Evolutionary conservation across 2,888 invertebrate species (phyloP).

Genomic region (Monoplex corrugatus): DNA sequence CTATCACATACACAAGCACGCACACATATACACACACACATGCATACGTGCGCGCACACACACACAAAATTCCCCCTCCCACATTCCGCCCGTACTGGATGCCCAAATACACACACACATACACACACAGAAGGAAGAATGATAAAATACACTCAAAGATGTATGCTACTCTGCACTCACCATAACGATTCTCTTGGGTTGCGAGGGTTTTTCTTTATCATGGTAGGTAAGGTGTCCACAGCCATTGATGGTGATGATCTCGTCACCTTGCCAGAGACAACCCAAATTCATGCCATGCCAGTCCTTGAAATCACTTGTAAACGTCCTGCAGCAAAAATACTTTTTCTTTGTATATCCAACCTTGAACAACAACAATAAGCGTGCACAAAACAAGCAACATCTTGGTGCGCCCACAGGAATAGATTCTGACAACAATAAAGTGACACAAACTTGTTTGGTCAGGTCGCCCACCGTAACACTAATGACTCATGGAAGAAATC

Average conservation of each 20-base stretch:
- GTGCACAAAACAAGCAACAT: conserved; percentile 41
- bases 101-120: too few relatives aligned
- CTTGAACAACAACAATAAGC: too few relatives aligned
- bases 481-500: too few relatives aligned
- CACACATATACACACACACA: not conserved
- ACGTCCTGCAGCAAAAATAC: conserved; percentile 90
- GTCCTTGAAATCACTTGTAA: conserved; percentile 89
- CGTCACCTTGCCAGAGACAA: conserved; percentile 96
- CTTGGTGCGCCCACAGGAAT: too few relatives aligned
- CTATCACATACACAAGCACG: not conserved
- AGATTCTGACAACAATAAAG: too few relatives aligned
- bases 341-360: too few relatives aligned
- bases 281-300: conserved; percentile 87
- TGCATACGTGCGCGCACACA: not conserved
- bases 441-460: too few relatives aligned
- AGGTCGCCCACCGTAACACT: too few relatives aligned
- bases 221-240: conserved; percentile 97
- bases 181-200: conserved; percentile 91
- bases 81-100: too few relatives aligned
- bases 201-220: conserved; percentile 91
- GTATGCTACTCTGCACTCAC: conserved; percentile 79
- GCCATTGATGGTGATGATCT: conserved; percentile 94
- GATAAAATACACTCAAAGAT: too few relatives aligned
- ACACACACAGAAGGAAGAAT: too few relatives aligned
- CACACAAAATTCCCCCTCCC: not conserved